Percentiles rank a stretch among this genome's conserved stretches.
phyloP scores from a whole-genome alignment of 2,888 invertebrate genomes.

The Trichogramma dendrolimi region DNA sequence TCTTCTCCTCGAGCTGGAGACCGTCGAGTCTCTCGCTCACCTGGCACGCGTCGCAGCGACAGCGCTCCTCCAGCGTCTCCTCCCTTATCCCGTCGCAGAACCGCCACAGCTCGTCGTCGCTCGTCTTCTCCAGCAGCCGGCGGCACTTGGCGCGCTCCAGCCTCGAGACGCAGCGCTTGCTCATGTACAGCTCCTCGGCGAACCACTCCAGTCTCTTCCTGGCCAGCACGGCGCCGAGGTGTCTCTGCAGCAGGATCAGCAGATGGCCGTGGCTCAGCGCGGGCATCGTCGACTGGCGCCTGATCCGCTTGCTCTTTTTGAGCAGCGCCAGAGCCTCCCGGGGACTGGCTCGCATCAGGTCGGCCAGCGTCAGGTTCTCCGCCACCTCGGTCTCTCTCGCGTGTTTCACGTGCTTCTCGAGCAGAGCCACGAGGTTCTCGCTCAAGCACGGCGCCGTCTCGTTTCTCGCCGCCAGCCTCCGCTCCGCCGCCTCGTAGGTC shows the following conservation, averaged over 20 bases:
- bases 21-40: no score
- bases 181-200: constrained; percentile 22
- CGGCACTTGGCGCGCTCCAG: constrained; percentile 30
- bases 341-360: neutral
- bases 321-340: neutral
- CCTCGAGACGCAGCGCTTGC: constrained; percentile 27
- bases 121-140: constrained; percentile 26
- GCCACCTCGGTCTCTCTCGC: neutral
- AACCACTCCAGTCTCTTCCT: constrained; percentile 7
- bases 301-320: neutral
- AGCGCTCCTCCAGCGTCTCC: no score
- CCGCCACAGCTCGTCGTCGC: constrained; percentile 6
- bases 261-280: no score
- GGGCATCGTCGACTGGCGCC: no score
- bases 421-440: no score
- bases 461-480: no score
- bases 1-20: no score
- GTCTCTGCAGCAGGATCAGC: no score
- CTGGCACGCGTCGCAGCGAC: no score
- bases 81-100: neutral
- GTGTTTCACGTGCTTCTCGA: neutral
- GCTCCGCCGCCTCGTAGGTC: no score
- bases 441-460: no score
- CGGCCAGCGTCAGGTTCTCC: neutral
- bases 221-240: neutral